Base-by-base conservation (phyloP, 2,888 invertebrate species). In the Acheta domesticus region DNA sequence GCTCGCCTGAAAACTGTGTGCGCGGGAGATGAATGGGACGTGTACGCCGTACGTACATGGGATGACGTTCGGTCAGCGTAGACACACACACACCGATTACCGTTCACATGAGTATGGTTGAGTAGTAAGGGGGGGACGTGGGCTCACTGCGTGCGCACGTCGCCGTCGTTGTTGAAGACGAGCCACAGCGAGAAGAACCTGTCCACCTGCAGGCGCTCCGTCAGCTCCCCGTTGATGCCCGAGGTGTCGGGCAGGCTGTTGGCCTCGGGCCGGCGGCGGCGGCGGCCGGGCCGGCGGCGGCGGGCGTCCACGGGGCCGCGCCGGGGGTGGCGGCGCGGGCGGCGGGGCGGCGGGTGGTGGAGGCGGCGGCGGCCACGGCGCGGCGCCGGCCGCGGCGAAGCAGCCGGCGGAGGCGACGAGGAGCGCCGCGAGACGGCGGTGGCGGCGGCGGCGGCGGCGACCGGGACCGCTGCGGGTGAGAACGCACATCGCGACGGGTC, bases 151-250 rank as follows among this genome's bases (percentile, higher is more conserved):
- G 86, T 86, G 84, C 85, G 85, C 80, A 88, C 86, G n/a, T 82
- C 83, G 82, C 87, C 87, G 82, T 87, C 87, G 83, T 89, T 88
- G 84, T 88, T 88, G 86, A 89, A 89, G 80, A 88, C 88, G 82
- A 88, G 85, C 89, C 89, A 89, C 78, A 89, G 85, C 19, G 88
- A 87, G 85, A 89, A 89, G 85, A 89, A 89, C 82, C 87, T 86
- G 84, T 89, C 88, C 81, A 89, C 88, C 79, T 86, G 87, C 48
- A 87, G 86, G 80, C 87, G 87, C 80, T 87, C 88, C 48, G 88
- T 88, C 81, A 89, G 86, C 82, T 88, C 88, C 23, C 88, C 88
- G 83, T n/a, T 87, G 83, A 89, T 88, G 80, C 87, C 88, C 78
- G 88, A 86, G 79, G 88, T 88, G 84, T 89, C 87, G 75, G 89